Conservation (phyloP, 2,113 vertebrate species). For the Mobula birostris region DNA sequence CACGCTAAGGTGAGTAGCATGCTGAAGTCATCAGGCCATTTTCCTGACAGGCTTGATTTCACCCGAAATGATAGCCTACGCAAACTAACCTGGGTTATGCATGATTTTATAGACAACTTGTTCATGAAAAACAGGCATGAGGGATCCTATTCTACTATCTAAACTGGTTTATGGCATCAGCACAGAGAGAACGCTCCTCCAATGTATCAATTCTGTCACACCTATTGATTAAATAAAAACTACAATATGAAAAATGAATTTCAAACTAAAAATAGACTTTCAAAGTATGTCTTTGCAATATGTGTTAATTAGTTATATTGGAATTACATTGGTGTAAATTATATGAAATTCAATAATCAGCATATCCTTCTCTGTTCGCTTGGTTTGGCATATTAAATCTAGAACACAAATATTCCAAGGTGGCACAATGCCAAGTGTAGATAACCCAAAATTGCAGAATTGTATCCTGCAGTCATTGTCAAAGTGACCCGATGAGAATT, state of each 20-base stretch:
- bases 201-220: neutral
- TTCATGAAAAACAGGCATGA: too few relatives aligned
- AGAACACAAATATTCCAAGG: too few relatives aligned
- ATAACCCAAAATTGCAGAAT: neutral
- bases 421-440: neutral
- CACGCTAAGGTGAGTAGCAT: too few relatives aligned
- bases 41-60: too few relatives aligned
- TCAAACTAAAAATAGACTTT: neutral
- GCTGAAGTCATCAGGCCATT: too few relatives aligned
- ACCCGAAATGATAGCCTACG: too few relatives aligned
- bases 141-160: too few relatives aligned
- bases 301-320: neutral
- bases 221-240: neutral
- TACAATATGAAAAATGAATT: neutral
- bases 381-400: neutral
- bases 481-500: neutral
- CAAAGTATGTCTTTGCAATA: neutral
- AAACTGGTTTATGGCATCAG: neutral
- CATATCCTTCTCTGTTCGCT: neutral
- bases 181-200: neutral
- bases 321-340: neutral
- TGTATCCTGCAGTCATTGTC: neutral
- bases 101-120: too few relatives aligned
- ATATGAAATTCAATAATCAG: neutral
- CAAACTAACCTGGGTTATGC: too few relatives aligned